These are phyloP conservation scores for Pipistrellus pipistrellus DNA, from an alignment of 2,797 vertebrate genomes.

Conservation along the genomic window DNA sequence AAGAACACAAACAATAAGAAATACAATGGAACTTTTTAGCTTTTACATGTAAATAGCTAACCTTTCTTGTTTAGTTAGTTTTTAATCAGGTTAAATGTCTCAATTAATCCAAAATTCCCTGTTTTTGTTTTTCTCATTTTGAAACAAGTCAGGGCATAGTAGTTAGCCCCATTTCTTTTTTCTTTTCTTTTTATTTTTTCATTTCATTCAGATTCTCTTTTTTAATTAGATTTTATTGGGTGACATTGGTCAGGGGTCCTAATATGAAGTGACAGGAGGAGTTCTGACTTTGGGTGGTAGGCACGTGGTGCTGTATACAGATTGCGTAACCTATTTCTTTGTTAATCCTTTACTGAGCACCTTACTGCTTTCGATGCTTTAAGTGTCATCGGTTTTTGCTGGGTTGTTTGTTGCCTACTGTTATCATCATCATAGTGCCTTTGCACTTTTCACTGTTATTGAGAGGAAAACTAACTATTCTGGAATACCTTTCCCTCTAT, in stretches of 20 bases:
- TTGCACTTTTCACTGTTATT: background rate
- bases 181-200: no score
- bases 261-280: no score
- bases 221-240: no score
- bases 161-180: background rate
- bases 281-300: no score
- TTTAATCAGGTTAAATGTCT: conserved; percentile 20
- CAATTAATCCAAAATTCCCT: background rate
- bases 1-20: background rate
- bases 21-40: background rate
- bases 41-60: conserved; percentile 8
- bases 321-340: background rate
- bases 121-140: background rate
- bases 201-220: no score
- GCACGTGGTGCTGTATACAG: no score
- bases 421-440: background rate
- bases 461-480: background rate
- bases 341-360: background rate
- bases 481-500: background rate
- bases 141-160: background rate
- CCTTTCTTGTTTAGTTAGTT: background rate
- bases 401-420: background rate
- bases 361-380: background rate
- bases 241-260: no score
- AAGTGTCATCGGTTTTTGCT: background rate